These are phyloP conservation scores for Pachymerium ferrugineum DNA, from an alignment of 2,888 invertebrate species.

Conservation along the genomic window DNA sequence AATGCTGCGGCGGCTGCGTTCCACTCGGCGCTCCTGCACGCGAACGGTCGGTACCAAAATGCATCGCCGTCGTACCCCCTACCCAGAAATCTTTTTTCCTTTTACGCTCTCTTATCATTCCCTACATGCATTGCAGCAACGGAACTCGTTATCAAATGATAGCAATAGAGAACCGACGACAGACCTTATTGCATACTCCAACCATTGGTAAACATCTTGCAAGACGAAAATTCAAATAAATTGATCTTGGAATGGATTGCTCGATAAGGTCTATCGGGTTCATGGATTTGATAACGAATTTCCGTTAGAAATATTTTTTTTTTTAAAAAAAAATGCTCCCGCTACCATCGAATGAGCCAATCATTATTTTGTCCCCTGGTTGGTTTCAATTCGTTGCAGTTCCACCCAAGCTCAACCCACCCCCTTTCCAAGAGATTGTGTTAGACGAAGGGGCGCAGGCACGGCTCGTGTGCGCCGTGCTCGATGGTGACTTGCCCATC, in stretches of 20 bases:
- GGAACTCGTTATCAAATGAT: too few relatives aligned
- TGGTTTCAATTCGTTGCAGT: constrained; percentile 35
- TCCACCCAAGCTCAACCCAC: constrained; percentile 32
- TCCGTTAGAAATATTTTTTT: too few relatives aligned
- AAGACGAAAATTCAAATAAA: too few relatives aligned
- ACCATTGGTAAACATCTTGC: too few relatives aligned
- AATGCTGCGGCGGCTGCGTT: constrained; percentile 32
- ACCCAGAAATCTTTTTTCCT: not conserved
- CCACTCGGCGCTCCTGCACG: constrained; percentile 31
- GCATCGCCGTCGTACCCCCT: not conserved
- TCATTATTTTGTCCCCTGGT: constrained; percentile 1
- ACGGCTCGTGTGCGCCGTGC: constrained; percentile 38
- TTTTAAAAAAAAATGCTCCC: too few relatives aligned
- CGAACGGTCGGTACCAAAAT: constrained; percentile 31
- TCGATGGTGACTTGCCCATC: constrained; percentile 40
- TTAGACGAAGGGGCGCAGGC: constrained; percentile 33
- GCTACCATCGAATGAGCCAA: constrained; percentile 14
- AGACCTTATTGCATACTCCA: too few relatives aligned
- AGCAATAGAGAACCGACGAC: too few relatives aligned
- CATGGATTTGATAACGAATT: not conserved
- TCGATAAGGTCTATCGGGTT: not conserved
- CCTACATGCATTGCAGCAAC: not conserved
- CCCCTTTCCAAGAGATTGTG: constrained; percentile 29
- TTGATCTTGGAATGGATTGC: too few relatives aligned
- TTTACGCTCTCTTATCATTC: not conserved